phyloP scores from a whole-genome alignment of 2,888 invertebrate genomes.

The Cosmorhoe ocellata region DNA sequence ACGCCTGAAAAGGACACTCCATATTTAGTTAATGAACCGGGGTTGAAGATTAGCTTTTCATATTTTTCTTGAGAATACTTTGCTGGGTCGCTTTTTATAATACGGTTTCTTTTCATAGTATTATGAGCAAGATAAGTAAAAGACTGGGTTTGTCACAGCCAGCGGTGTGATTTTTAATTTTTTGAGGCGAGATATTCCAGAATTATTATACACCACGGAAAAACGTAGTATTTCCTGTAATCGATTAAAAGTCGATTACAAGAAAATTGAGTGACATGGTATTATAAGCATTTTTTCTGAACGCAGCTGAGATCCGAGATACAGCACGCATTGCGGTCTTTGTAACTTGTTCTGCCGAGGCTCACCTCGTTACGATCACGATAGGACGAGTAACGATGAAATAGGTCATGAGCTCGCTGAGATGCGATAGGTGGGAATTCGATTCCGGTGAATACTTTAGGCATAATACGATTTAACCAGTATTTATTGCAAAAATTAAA shows the following conservation, averaged over 20 bases:
- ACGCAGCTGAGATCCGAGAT: slow-evolving; percentile 31
- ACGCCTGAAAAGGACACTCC: slow-evolving; percentile 25
- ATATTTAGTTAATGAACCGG: slow-evolving; percentile 33
- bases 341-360: slow-evolving; percentile 13
- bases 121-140: slow-evolving; percentile 18
- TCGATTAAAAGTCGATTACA: no score
- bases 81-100: slow-evolving; percentile 20
- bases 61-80: slow-evolving; percentile 24
- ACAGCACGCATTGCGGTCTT: slow-evolving; percentile 29
- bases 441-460: no score
- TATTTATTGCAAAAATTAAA: no score
- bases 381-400: not conserved
- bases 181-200: no score
- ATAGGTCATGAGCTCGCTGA: no score
- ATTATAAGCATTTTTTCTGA: slow-evolving; percentile 30
- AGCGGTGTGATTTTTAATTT: no score
- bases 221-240: no score
- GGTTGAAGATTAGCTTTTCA: slow-evolving; percentile 30
- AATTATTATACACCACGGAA: no score
- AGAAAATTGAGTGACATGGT: slow-evolving; percentile 23
- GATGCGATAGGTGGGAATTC: no score
- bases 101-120: slow-evolving; percentile 25
- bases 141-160: slow-evolving; percentile 11
- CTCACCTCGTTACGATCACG: slow-evolving; percentile 18
- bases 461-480: no score